phyloP scores from a whole-genome alignment of 2,113 vertebrate genomes.

The Pionites leucogaster region DNA sequence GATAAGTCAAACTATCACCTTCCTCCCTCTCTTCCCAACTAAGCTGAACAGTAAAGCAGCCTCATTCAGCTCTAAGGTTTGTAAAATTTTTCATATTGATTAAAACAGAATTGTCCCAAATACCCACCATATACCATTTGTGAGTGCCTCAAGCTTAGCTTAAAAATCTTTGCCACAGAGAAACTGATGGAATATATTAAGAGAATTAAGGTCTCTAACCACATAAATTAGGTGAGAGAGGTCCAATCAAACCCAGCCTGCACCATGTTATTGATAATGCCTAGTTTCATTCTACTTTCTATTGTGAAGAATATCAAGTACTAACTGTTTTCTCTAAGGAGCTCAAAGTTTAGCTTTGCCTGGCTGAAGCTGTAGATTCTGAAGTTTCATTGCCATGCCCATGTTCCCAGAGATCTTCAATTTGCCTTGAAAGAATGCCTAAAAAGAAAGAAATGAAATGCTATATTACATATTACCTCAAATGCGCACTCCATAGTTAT shows the following conservation, averaged over 20 bases:
- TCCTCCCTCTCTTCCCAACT: background rate
- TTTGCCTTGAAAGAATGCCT: slow-evolving; percentile 95
- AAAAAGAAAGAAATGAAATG: slow-evolving; percentile 33
- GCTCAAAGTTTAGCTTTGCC: slow-evolving; percentile 90
- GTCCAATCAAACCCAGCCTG: slow-evolving; percentile 15
- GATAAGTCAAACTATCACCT: background rate
- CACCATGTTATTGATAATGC: background rate
- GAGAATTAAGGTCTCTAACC: slow-evolving; percentile 39
- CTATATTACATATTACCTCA: background rate
- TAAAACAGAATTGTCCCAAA: slow-evolving; percentile 18
- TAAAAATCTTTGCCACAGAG: slow-evolving; percentile 38
- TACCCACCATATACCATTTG: slow-evolving; percentile 1
- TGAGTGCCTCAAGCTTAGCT: slow-evolving; percentile 49
- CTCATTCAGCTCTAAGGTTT: background rate
- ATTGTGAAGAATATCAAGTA: slow-evolving; percentile 22
- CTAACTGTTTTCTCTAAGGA: slow-evolving; percentile 17
- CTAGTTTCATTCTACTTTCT: slow-evolving; percentile 50
- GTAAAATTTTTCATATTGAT: slow-evolving; percentile 8
- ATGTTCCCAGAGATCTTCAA: slow-evolving; percentile 93
- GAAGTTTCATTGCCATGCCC: slow-evolving; percentile 94
- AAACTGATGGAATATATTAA: slow-evolving; percentile 30
- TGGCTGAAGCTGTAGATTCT: slow-evolving; percentile 86
- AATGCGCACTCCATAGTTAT: background rate
- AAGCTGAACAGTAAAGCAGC: background rate
- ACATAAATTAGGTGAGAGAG: slow-evolving; percentile 44